Evolutionary conservation across 2,888 invertebrate genomes (phyloP).

Genomic region (Platycheirus albimanus): DNA sequence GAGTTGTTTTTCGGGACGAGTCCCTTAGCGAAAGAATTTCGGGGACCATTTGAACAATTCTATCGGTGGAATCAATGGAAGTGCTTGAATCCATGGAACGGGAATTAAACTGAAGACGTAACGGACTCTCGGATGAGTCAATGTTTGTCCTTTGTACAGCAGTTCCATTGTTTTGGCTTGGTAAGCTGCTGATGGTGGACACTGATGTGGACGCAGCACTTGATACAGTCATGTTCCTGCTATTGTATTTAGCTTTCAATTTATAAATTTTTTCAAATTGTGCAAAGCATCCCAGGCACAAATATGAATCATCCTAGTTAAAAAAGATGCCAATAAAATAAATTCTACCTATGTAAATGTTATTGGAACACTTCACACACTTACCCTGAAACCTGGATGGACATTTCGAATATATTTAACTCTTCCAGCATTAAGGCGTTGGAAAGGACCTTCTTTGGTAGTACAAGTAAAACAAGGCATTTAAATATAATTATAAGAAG

Average conservation of each 20-base stretch:
- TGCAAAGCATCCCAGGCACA: not conserved
- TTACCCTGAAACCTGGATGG: constrained; percentile 2
- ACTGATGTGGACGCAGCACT: not conserved
- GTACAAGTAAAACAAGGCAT: constrained; percentile 11
- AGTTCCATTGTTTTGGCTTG: not conserved
- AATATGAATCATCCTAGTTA: constrained; percentile 1
- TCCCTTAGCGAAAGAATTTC: not conserved
- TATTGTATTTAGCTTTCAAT: not conserved
- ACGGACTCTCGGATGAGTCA: not conserved
- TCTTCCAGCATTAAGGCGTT: not conserved
- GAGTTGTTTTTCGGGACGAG: not conserved
- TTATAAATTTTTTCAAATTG: constrained; percentile 11
- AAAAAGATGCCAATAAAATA: not conserved
- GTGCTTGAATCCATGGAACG: not conserved
- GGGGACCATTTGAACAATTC: constrained; percentile 11
- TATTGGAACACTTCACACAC: no score
- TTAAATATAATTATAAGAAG: not conserved
- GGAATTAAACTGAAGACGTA: not conserved
- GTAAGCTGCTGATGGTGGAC: not conserved
- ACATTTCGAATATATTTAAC: constrained; percentile 6
- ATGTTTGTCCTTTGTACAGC: not conserved
- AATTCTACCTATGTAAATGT: no score
- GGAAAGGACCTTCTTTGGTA: not conserved
- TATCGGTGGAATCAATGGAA: constrained; percentile 1
- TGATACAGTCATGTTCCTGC: not conserved